These are phyloP conservation scores for Propsilocerus akamusi DNA, from an alignment of 1,140 invertebrate species.

Conservation along the genomic window DNA sequence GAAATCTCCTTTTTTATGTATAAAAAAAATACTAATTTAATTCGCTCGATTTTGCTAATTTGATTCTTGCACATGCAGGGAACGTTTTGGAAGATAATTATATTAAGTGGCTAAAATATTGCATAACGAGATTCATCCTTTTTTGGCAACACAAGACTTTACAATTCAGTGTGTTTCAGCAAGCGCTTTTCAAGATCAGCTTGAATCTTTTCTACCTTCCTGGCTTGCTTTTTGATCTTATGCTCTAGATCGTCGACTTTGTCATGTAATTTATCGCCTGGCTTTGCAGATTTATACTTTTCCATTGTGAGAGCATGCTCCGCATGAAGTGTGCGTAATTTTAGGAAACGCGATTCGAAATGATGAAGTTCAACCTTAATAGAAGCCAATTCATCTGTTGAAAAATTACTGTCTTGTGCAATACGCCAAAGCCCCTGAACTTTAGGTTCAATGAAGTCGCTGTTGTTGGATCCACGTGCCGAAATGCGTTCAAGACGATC, in stretches of 20 bases:
- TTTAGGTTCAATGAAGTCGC: constrained; percentile 76
- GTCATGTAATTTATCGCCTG: constrained; percentile 23
- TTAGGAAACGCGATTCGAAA: constrained; percentile 70
- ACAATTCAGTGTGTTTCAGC: constrained; percentile 53
- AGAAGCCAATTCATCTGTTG: constrained; percentile 58
- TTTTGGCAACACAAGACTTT: constrained; percentile 15
- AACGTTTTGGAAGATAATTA: too few relatives aligned
- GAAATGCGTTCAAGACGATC: constrained; percentile 56
- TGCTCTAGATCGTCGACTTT: constrained; percentile 42
- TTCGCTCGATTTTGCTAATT: too few relatives aligned
- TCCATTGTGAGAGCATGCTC: constrained; percentile 48
- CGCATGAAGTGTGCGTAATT: constrained; percentile 61
- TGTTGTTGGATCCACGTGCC: constrained; percentile 43
- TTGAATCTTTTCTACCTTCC: constrained; percentile 77
- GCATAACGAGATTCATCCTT: too few relatives aligned
- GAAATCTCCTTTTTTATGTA: too few relatives aligned
- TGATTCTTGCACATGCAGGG: too few relatives aligned
- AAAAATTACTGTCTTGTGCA: constrained; percentile 62
- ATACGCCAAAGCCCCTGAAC: constrained; percentile 74
- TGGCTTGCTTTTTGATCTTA: constrained; percentile 58
- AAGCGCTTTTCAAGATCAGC: constrained; percentile 61
- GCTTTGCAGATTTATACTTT: constrained; percentile 26
- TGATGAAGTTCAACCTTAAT: constrained; percentile 71
- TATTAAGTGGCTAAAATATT: too few relatives aligned
- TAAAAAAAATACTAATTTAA: too few relatives aligned